Evolutionary conservation across 2,113 vertebrate species (phyloP).

Genomic region (Grus americana): DNA sequence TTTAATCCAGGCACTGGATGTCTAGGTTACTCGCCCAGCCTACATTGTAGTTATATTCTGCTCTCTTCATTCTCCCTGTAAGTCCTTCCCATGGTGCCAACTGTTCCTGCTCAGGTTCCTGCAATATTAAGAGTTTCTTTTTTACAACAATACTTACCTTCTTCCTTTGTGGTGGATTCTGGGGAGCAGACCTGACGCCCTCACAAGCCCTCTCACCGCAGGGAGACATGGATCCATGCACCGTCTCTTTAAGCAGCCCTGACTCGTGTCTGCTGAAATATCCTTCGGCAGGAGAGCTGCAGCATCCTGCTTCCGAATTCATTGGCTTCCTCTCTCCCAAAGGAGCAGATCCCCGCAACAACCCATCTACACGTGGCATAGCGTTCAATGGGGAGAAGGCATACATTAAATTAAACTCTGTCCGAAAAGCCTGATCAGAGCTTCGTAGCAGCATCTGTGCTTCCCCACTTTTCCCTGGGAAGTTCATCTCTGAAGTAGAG

Average conservation of each 20-base stretch:
- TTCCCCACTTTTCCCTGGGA: constrained; percentile 77
- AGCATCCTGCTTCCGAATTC: constrained; percentile 85
- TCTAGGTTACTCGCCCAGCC: background rate
- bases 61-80: background rate
- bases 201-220: constrained; percentile 87
- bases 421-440: constrained; percentile 94
- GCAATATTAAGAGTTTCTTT: background rate
- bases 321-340: constrained; percentile 81
- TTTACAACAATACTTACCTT: constrained; percentile 83
- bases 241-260: constrained; percentile 83
- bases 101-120: background rate
- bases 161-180: constrained; percentile 96
- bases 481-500: constrained; percentile 74
- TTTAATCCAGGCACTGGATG: background rate
- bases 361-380: constrained; percentile 84
- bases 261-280: constrained; percentile 85
- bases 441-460: constrained; percentile 78
- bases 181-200: constrained; percentile 83
- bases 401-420: constrained; percentile 99
- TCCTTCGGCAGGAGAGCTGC: constrained; percentile 88
- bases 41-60: background rate
- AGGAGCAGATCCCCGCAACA: constrained; percentile 76
- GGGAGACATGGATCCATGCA: constrained; percentile 85
- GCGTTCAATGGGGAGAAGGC: constrained; percentile 97
- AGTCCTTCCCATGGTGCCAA: background rate